Evolutionary conservation across 1,140 invertebrate genomes (phyloP).

Genomic region (Trypoxylus dichotomus): DNA sequence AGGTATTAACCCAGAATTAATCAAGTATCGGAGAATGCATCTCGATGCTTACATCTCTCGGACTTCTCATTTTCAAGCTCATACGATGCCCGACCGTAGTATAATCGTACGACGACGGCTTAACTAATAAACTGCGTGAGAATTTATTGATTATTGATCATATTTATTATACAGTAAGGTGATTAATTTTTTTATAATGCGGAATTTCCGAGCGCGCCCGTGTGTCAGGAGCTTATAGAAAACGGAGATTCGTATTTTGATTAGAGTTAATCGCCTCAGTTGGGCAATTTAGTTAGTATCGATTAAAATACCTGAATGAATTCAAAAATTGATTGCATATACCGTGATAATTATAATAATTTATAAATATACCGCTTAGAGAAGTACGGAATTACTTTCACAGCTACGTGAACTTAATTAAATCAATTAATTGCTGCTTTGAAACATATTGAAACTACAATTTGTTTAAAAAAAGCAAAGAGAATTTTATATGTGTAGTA

Average conservation of each 20-base stretch:
- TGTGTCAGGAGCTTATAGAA: conserved; percentile 1
- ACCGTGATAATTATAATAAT: conserved; percentile 3
- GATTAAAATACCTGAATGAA: background rate
- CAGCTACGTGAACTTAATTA: background rate
- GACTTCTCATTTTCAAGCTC: background rate
- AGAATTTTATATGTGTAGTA: no score
- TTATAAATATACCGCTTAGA: background rate
- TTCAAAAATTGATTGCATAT: conserved; percentile 12
- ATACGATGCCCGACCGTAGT: background rate
- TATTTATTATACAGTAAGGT: conserved; percentile 17
- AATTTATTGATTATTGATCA: conserved; percentile 22
- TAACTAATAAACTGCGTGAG: conserved; percentile 13
- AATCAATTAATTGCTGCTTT: no score
- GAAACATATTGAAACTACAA: no score
- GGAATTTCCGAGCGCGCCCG: conserved; percentile 7
- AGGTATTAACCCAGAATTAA: conserved; percentile 24
- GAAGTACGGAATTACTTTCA: background rate
- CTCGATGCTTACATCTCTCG: background rate
- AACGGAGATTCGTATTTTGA: conserved; percentile 16
- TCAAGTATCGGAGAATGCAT: background rate
- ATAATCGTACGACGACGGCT: background rate
- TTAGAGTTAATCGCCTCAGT: conserved; percentile 15
- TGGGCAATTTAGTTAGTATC: conserved; percentile 1
- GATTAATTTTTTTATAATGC: conserved; percentile 17
- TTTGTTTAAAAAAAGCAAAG: no score